A percentile compares a stretch with the other conserved stretches of the same genome.
These are phyloP conservation scores for Coleophora deauratella DNA, from an alignment of 2,888 invertebrate species.

Conservation along the genomic window DNA sequence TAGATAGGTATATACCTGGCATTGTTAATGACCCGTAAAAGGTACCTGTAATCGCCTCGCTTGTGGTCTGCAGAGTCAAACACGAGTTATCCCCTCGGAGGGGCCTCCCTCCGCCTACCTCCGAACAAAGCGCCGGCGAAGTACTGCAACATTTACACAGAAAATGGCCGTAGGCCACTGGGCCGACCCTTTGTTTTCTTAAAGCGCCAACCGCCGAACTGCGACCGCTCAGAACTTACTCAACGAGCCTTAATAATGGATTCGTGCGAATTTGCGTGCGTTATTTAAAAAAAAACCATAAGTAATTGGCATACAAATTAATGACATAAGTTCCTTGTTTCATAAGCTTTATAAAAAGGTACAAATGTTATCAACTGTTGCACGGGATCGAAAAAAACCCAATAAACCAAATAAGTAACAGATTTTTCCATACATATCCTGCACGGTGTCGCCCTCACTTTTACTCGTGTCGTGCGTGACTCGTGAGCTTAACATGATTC, in stretches of 20 bases:
- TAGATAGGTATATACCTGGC: slow-evolving; percentile 43
- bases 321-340: too few relatives aligned
- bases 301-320: too few relatives aligned
- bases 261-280: slow-evolving; percentile 26
- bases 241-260: slow-evolving; percentile 30
- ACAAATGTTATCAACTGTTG: too few relatives aligned
- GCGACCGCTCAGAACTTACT: slow-evolving; percentile 29
- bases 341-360: too few relatives aligned
- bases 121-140: slow-evolving; percentile 49
- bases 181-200: slow-evolving; percentile 59
- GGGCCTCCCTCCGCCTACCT: slow-evolving; percentile 20
- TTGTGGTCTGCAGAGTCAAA: slow-evolving; percentile 52
- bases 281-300: too few relatives aligned
- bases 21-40: slow-evolving; percentile 59
- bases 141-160: slow-evolving; percentile 55
- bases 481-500: too few relatives aligned
- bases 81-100: too few relatives aligned
- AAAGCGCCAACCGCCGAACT: slow-evolving; percentile 28
- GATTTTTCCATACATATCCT: too few relatives aligned
- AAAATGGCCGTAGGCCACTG: slow-evolving; percentile 58
- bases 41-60: slow-evolving; percentile 41
- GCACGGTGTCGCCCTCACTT: too few relatives aligned
- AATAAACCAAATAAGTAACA: too few relatives aligned
- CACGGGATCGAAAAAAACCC: too few relatives aligned
- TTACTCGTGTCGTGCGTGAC: too few relatives aligned